Conservation (phyloP, 2,888 invertebrate genomes). For the Melanophora roralis region DNA sequence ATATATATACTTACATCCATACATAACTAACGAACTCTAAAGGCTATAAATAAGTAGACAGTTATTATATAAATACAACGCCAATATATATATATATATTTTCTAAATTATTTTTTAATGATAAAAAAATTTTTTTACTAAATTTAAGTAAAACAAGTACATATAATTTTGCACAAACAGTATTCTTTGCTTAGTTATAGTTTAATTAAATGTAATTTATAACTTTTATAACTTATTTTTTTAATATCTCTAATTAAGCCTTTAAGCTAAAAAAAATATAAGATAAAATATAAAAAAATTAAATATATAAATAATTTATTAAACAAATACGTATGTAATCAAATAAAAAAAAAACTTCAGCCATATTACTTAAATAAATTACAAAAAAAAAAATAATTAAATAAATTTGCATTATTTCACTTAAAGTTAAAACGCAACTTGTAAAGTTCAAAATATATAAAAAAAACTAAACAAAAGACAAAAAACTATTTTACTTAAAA, state of each 20-base stretch:
- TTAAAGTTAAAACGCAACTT: constrained; percentile 46
- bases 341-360: constrained; percentile 31
- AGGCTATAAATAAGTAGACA: neutral
- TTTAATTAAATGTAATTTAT: constrained; percentile 36
- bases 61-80: constrained; percentile 3
- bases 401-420: constrained; percentile 40
- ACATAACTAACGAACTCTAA: no score
- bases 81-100: neutral
- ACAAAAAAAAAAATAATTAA: neutral
- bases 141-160: constrained; percentile 32
- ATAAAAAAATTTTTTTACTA: neutral
- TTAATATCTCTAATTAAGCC: constrained; percentile 35
- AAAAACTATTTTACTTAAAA: constrained; percentile 48
- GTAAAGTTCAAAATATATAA: constrained; percentile 42
- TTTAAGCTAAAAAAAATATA: constrained; percentile 27
- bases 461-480: neutral
- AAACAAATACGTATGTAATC: constrained; percentile 9
- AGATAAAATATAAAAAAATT: neutral
- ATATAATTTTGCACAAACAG: constrained; percentile 68
- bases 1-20: constrained; percentile 2
- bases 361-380: constrained; percentile 59
- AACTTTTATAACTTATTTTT: neutral
- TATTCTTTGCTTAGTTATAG: constrained; percentile 71
- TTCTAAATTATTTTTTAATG: constrained; percentile 2
- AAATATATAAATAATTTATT: neutral